Evolutionary conservation across 2,797 vertebrate species (phyloP).

Genomic region (Dicrostonyx torquatus): DNA sequence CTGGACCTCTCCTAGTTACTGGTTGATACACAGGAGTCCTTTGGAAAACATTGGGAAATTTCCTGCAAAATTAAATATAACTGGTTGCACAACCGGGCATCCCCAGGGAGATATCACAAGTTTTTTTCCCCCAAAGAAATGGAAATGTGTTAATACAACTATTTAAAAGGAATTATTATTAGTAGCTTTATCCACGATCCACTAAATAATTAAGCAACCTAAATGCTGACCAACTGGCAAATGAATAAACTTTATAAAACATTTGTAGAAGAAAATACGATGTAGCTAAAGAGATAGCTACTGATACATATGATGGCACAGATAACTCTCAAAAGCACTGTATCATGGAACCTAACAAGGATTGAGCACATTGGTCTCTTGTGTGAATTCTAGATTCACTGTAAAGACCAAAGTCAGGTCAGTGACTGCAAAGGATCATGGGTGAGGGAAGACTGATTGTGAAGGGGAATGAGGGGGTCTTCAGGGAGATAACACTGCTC

Average conservation of each 20-base stretch:
- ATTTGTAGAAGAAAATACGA: background rate
- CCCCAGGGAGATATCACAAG: background rate
- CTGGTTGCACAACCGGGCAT: background rate
- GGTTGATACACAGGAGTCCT: background rate
- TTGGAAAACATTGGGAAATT: background rate
- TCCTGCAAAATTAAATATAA: background rate
- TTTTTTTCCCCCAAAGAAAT: background rate
- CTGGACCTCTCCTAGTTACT: background rate
- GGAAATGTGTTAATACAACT: background rate
- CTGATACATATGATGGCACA: too few species aligned
- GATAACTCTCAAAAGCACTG: background rate
- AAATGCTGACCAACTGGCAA: background rate
- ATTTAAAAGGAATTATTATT: background rate
- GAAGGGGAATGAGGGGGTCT: background rate
- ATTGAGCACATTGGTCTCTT: background rate
- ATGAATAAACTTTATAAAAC: background rate
- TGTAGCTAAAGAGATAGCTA: background rate
- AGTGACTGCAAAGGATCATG: background rate
- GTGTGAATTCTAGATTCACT: background rate
- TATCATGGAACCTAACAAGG: background rate
- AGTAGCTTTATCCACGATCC: background rate
- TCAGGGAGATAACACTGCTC: background rate
- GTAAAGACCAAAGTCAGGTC: background rate
- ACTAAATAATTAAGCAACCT: background rate
- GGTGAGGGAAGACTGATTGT: background rate